Percentiles rank a stretch among this genome's conserved stretches.
phyloP scores from a whole-genome alignment of 2,113 vertebrate species.

The Leptosomus discolor region DNA sequence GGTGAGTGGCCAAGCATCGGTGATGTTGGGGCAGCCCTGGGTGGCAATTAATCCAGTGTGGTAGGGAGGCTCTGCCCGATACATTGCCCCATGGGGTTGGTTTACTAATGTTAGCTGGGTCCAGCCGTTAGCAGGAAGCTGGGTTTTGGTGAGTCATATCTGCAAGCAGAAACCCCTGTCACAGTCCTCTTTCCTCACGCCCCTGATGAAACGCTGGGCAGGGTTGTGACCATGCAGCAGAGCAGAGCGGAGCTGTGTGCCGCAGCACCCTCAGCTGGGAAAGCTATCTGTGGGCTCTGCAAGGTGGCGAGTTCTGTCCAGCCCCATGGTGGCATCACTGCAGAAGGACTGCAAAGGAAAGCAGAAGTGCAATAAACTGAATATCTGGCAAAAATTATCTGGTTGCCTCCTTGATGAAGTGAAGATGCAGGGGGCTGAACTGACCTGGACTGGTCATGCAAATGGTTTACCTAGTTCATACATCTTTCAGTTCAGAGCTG shows the following conservation, averaged over 20 bases:
- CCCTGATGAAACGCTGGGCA: neutral
- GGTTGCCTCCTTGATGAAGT: neutral
- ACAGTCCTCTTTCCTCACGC: neutral
- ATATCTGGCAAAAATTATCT: neutral
- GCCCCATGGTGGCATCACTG: neutral
- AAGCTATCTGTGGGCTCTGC: neutral
- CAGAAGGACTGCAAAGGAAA: neutral
- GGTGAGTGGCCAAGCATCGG: neutral
- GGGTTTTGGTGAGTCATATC: neutral
- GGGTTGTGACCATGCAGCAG: neutral
- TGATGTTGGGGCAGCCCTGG: neutral
- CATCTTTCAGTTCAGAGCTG: neutral
- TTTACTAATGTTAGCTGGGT: neutral
- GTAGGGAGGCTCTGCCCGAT: neutral
- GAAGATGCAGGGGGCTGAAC: neutral
- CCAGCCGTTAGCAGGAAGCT: neutral
- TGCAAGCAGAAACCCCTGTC: neutral
- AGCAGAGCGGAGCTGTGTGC: neutral
- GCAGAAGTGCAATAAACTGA: neutral
- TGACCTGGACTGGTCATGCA: neutral
- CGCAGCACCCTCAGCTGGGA: fast-evolving
- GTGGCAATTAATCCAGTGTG: neutral
- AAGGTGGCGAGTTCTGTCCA: neutral
- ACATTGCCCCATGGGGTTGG: neutral
- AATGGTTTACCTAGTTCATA: neutral